Percentiles rank a stretch among this genome's conserved stretches.
These are phyloP conservation scores for Volucella bombylans DNA, from an alignment of 2,888 invertebrate genomes.

Conservation along the genomic window DNA sequence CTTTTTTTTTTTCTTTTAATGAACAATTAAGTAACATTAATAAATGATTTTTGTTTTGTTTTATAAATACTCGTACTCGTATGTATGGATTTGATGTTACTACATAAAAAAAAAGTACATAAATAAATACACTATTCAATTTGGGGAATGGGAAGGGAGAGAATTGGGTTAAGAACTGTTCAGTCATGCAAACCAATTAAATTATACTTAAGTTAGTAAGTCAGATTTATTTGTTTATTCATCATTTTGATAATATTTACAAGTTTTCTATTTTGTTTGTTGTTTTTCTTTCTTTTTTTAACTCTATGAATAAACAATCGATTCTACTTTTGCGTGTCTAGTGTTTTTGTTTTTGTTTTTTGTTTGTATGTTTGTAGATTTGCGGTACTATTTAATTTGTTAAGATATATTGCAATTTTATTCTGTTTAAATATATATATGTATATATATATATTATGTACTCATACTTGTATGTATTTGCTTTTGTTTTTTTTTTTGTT, in stretches of 20 bases:
- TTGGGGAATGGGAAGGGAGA: constrained; percentile 9
- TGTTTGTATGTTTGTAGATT: constrained; percentile 40
- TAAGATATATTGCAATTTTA: constrained; percentile 66
- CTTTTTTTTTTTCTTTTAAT: not conserved
- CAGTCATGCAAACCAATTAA: constrained; percentile 67
- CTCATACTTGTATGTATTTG: constrained; percentile 57
- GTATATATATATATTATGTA: constrained; percentile 48
- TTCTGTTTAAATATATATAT: constrained; percentile 63
- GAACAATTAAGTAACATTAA: constrained; percentile 45
- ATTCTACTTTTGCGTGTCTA: constrained; percentile 53
- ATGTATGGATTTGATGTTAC: constrained; percentile 28
- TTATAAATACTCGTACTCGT: constrained; percentile 24
- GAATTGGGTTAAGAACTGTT: constrained; percentile 58
- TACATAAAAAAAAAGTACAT: constrained; percentile 46
- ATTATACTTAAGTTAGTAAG: constrained; percentile 34
- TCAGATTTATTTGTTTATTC: constrained; percentile 40
- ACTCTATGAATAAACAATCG: constrained; percentile 56
- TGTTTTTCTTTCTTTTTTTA: constrained; percentile 30
- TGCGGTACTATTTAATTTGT: constrained; percentile 59
- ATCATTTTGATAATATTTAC: constrained; percentile 56
- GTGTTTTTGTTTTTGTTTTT: constrained; percentile 20
- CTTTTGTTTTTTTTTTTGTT: constrained; percentile 33
- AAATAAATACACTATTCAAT: constrained; percentile 37
- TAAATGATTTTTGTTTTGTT: constrained; percentile 8
- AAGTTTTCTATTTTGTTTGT: constrained; percentile 10